These are phyloP conservation scores for Himalopsyche kuldschensis DNA, from an alignment of 2,888 invertebrate genomes.

Conservation along the genomic window DNA sequence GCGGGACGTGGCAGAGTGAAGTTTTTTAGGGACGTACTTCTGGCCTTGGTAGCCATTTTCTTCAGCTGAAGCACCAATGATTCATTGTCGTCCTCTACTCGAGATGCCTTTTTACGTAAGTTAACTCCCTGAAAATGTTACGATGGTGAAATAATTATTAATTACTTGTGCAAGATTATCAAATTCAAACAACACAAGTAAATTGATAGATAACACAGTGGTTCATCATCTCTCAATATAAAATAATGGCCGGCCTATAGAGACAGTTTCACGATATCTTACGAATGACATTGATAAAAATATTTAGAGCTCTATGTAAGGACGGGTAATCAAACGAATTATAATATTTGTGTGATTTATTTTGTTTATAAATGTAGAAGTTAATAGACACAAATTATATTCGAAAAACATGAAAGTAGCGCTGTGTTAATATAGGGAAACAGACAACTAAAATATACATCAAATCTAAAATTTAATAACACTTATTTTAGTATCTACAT, in stretches of 20 bases:
- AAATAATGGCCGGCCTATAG: background rate
- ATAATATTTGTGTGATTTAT: background rate
- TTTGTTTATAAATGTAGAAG: background rate
- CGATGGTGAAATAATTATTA: background rate
- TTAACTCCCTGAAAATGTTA: slow-evolving; percentile 73
- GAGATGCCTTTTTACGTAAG: slow-evolving; percentile 84
- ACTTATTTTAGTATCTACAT: background rate
- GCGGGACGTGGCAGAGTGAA: background rate
- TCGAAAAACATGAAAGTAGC: background rate
- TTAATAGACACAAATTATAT: background rate
- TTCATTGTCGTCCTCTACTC: slow-evolving; percentile 97
- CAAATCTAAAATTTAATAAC: background rate
- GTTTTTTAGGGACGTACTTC: slow-evolving; percentile 63
- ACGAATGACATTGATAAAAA: background rate
- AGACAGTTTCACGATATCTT: background rate
- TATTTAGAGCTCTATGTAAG: too few species aligned
- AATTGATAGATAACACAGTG: background rate
- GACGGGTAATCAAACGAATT: too few species aligned
- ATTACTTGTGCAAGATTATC: background rate
- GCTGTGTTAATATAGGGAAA: background rate
- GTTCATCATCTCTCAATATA: background rate
- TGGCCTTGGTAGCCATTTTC: slow-evolving; percentile 89
- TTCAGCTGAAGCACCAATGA: slow-evolving; percentile 92
- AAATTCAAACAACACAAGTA: background rate
- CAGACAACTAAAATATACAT: background rate